Percentiles rank a stretch among this genome's conserved stretches.
phyloP scores from a whole-genome alignment of 2,888 invertebrate species.

The Tipula helvola region DNA sequence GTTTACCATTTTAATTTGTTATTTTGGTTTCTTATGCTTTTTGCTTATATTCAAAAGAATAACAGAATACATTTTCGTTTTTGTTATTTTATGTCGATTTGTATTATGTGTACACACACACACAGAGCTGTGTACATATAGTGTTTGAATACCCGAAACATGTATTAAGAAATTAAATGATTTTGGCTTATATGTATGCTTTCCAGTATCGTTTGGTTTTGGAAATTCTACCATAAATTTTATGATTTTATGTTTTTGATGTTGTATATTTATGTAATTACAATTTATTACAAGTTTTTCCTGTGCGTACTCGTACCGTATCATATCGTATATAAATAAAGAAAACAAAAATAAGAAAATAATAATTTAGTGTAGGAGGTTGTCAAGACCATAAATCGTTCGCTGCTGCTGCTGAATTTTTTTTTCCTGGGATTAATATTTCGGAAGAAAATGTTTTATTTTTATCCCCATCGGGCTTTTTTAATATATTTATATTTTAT shows the following conservation, averaged over 20 bases:
- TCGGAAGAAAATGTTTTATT: not conserved
- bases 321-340: not conserved
- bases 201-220: not conserved
- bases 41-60: not conserved
- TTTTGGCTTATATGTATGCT: not conserved
- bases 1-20: conserved; percentile 4
- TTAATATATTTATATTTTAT: no score
- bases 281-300: not conserved
- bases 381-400: not conserved
- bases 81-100: not conserved
- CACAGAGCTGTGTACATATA: not conserved
- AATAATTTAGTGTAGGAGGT: not conserved
- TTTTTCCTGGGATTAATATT: not conserved
- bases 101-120: not conserved
- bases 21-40: not conserved
- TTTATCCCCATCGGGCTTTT: not conserved
- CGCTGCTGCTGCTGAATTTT: not conserved
- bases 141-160: not conserved
- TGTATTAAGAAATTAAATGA: conserved; percentile 4
- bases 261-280: not conserved
- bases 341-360: not conserved
- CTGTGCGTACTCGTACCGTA: not conserved
- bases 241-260: conserved; percentile 4
- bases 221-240: not conserved
- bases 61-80: not conserved